phyloP scores from a whole-genome alignment of 2,113 vertebrate genomes.

The cat (Felis catus) region DNA sequence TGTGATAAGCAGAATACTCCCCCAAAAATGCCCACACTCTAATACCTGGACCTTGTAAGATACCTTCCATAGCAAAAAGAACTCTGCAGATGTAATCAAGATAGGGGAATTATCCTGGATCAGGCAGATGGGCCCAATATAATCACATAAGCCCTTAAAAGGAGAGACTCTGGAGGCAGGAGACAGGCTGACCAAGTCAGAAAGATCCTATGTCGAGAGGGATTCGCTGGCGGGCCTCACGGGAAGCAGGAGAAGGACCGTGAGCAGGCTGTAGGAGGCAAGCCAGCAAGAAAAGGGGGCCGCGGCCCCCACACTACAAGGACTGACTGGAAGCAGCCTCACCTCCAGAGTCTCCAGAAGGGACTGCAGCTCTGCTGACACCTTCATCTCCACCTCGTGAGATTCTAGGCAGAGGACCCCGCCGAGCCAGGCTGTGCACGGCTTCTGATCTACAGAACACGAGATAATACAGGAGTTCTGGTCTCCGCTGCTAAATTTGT shows the following conservation, averaged over 20 bases:
- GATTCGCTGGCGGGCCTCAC: not conserved
- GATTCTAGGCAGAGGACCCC: not conserved
- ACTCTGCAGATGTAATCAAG: not conserved
- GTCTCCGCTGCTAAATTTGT: too few relatives aligned
- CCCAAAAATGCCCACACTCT: not conserved
- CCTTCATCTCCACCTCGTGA: not conserved
- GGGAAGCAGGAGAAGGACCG: not conserved
- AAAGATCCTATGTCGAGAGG: not conserved
- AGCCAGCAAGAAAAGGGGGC: not conserved
- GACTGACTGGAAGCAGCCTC: too few relatives aligned
- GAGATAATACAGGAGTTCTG: fast-evolving
- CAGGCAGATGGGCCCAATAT: not conserved
- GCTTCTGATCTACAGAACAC: not conserved
- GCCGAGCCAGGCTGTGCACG: not conserved
- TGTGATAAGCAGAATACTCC: not conserved
- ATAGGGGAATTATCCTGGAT: fast-evolving
- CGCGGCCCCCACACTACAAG: not conserved
- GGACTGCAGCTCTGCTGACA: not conserved
- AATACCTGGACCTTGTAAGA: not conserved
- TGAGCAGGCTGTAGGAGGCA: not conserved
- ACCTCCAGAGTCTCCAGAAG: not conserved
- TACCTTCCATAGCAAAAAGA: not conserved
- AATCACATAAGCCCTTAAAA: not conserved
- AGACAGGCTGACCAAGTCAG: too few relatives aligned
- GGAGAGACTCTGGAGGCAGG: not conserved